phyloP scores from a whole-genome alignment of 2,113 vertebrate genomes.

The Leucoraja erinaceus region DNA sequence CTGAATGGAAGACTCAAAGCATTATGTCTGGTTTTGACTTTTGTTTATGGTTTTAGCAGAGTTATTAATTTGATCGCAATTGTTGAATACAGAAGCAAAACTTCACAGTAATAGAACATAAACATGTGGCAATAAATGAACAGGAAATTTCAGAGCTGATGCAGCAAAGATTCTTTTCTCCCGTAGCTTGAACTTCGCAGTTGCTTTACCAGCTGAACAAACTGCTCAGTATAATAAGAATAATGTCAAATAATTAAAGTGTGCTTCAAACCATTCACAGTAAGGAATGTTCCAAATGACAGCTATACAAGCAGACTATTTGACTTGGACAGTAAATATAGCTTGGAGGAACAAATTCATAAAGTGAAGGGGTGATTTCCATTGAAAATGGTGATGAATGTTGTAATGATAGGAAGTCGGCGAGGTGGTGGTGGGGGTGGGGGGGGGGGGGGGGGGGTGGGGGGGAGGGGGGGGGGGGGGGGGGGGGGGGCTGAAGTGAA shows the following conservation, averaged over 20 bases:
- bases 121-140: neutral
- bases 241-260: neutral
- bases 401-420: neutral
- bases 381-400: neutral
- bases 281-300: neutral
- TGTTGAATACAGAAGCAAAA: neutral
- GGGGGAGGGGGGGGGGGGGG: too few relatives aligned
- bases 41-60: neutral
- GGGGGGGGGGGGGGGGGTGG: too few relatives aligned
- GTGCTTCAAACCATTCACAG: neutral
- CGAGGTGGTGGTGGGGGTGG: too few relatives aligned
- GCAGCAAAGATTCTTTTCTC: neutral
- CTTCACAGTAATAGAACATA: neutral
- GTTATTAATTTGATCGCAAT: neutral
- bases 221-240: neutral
- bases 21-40: neutral
- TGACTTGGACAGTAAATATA: neutral
- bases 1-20: neutral
- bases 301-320: neutral
- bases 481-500: too few relatives aligned
- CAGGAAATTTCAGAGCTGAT: neutral
- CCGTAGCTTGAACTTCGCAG: neutral
- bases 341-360: neutral
- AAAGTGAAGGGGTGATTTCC: neutral
- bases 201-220: conserved; percentile 11